Evolutionary conservation across 2,113 vertebrate species (phyloP).

Genomic region (Odocoileus hemionus): DNA sequence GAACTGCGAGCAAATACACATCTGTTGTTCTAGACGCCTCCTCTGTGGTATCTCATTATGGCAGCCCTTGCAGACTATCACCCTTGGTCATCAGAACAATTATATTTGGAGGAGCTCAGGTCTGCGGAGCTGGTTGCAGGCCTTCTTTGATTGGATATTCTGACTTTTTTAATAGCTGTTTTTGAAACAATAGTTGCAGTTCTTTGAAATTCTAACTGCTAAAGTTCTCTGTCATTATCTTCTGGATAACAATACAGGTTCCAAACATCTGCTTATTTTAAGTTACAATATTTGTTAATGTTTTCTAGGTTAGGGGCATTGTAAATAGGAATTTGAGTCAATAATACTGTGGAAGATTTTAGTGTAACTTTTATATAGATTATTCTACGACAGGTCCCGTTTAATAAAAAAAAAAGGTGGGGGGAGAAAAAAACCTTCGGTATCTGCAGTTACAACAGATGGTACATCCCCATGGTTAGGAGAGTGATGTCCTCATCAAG

Average conservation of each 20-base stretch:
- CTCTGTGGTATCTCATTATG: background rate
- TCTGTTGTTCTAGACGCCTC: background rate
- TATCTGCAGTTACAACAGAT: conserved; percentile 46
- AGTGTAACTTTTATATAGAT: background rate
- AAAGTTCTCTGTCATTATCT: background rate
- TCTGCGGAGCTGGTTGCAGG: background rate
- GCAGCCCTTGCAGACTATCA: background rate
- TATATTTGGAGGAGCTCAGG: background rate
- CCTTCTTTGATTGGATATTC: background rate
- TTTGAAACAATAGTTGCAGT: background rate
- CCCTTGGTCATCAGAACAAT: background rate
- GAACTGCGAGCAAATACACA: background rate
- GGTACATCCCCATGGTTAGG: background rate
- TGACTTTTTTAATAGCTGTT: background rate
- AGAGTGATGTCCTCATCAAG: background rate
- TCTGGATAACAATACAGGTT: background rate
- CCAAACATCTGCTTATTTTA: background rate
- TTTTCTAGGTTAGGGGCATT: background rate
- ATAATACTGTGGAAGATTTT: background rate
- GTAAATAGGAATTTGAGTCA: background rate
- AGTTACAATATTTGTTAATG: background rate
- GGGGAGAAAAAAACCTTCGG: background rate
- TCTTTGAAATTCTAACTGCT: background rate
- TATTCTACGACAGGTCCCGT: background rate
- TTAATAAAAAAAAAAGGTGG: background rate